Evolutionary conservation across 2,888 invertebrate genomes (phyloP).

Genomic region (Pocota personata): DNA sequence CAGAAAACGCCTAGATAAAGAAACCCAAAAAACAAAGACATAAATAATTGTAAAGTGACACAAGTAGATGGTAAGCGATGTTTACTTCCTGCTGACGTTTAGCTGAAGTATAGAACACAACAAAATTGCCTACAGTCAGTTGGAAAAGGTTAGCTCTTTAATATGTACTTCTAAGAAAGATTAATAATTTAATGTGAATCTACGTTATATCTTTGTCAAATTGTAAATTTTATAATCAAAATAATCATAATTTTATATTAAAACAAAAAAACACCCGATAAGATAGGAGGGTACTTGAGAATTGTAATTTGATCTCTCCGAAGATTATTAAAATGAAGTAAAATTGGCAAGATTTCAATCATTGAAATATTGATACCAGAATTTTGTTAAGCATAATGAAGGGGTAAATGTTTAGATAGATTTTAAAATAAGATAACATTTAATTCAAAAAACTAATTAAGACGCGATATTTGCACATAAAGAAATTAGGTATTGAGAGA

Average conservation of each 20-base stretch:
- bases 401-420: no score
- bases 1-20: not conserved
- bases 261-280: not conserved
- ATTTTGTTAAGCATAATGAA: no score
- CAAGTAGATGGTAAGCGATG: not conserved
- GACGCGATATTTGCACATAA: no score
- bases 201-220: not conserved
- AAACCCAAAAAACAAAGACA: not conserved
- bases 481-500: no score
- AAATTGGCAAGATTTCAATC: not conserved
- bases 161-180: not conserved
- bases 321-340: not conserved
- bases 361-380: no score
- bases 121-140: no score
- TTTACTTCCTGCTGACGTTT: not conserved
- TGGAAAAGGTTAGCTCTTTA: not conserved
- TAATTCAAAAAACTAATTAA: no score
- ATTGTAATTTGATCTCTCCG: not conserved
- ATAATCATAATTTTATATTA: not conserved
- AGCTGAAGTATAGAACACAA: not conserved
- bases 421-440: no score
- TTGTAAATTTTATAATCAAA: not conserved
- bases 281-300: not conserved
- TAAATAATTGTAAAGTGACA: not conserved
- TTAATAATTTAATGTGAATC: not conserved